phyloP scores from a whole-genome alignment of 1,140 invertebrate genomes.

The Drosophila arawakana region DNA sequence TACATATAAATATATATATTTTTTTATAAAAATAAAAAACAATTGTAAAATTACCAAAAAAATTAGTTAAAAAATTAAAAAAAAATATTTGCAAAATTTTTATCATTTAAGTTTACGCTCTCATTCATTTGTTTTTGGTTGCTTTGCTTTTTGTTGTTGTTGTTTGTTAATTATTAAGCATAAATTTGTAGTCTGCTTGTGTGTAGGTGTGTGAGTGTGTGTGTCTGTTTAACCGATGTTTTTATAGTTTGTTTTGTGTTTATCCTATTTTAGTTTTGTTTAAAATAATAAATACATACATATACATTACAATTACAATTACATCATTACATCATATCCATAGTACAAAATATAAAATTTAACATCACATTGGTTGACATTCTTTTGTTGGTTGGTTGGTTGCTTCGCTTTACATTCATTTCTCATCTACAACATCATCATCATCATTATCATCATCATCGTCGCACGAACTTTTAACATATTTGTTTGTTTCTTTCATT shows the following conservation, averaged over 20 bases:
- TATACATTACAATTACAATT: conserved; percentile 79
- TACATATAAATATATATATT: conserved; percentile 24
- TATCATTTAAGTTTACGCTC: conserved; percentile 14
- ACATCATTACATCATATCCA: conserved; percentile 75
- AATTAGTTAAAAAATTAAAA: conserved; percentile 10
- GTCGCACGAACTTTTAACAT: conserved; percentile 9
- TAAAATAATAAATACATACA: conserved; percentile 82
- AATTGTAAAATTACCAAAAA: neutral
- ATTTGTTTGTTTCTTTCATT: conserved; percentile 17
- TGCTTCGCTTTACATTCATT: conserved; percentile 71
- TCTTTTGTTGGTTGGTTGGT: conserved; percentile 83
- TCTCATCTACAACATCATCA: conserved; percentile 40
- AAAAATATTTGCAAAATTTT: conserved; percentile 24
- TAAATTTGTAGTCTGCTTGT: conserved; percentile 66
- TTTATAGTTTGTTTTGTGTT: conserved; percentile 54
- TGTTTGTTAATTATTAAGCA: conserved; percentile 58
- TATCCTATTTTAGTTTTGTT: conserved; percentile 69
- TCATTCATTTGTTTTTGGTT: conserved; percentile 61
- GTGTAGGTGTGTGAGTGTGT: conserved; percentile 44
- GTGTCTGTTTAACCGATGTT: conserved; percentile 28
- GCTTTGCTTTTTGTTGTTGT: conserved; percentile 61
- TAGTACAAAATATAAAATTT: conserved; percentile 84
- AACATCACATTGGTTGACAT: conserved; percentile 83
- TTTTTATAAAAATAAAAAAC: conserved; percentile 25
- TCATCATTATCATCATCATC: conserved; percentile 31